Percentiles rank a stretch among this genome's conserved stretches.
These are phyloP conservation scores for Hydrotaea cyrtoneurina DNA, from an alignment of 2,888 invertebrate species.

Conservation along the genomic window DNA sequence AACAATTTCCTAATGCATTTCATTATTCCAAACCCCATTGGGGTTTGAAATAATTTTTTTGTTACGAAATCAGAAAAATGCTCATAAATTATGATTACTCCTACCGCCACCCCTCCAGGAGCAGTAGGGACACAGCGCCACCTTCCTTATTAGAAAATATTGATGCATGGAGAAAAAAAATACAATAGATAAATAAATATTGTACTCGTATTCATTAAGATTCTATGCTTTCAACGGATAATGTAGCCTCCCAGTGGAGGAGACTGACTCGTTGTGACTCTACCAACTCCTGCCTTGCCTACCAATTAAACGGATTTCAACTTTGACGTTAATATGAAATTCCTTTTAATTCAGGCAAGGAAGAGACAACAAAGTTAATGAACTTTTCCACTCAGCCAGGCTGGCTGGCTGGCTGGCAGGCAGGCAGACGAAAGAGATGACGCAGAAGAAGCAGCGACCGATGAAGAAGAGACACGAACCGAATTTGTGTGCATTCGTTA, in stretches of 20 bases:
- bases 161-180: background rate
- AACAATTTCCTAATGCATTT: no score
- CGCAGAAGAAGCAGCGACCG: conserved; percentile 6
- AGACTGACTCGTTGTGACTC: background rate
- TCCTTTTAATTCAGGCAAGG: background rate
- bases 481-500: conserved; percentile 35
- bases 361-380: conserved; percentile 47
- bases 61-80: no score
- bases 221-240: conserved; percentile 31
- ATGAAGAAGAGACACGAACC: background rate
- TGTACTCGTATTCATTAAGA: conserved; percentile 52
- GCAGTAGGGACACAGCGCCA: no score
- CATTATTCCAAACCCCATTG: no score
- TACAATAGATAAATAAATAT: background rate
- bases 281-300: background rate
- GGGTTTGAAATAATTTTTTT: no score
- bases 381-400: conserved; percentile 41
- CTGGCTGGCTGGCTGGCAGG: background rate
- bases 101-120: no score
- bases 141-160: no score
- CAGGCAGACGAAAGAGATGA: conserved; percentile 6
- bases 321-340: background rate
- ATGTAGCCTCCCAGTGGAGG: conserved; percentile 9
- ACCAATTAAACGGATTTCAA: conserved; percentile 9
- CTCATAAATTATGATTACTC: no score